Conservation (phyloP, 2,888 invertebrate genomes). For the Drosophila cognata region DNA sequence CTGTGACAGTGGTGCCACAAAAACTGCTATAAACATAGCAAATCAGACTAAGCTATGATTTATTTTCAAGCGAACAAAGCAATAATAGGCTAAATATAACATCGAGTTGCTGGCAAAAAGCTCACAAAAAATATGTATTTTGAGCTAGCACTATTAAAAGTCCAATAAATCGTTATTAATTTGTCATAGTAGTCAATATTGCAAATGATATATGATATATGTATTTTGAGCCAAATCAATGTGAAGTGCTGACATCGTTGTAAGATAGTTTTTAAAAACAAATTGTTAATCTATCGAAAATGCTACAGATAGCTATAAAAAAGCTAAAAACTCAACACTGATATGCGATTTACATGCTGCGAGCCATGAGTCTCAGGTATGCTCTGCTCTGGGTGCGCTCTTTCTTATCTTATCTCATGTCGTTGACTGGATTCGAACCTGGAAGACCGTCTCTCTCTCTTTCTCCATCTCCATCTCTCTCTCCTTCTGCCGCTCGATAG, state of each 20-base stretch:
- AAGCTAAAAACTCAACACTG: background rate
- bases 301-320: background rate
- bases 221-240: background rate
- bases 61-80: background rate
- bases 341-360: slow-evolving; percentile 28
- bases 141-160: background rate
- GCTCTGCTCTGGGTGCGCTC: slow-evolving; percentile 29
- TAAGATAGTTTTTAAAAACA: background rate
- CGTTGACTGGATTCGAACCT: slow-evolving; percentile 23
- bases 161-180: background rate
- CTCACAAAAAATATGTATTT: background rate
- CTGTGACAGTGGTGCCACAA: slow-evolving; percentile 25
- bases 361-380: slow-evolving; percentile 16
- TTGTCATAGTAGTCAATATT: background rate
- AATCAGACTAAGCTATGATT: background rate
- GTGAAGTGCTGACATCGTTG: background rate
- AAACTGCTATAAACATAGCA: background rate
- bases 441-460: slow-evolving; percentile 4
- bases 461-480: background rate
- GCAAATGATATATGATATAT: background rate
- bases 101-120: background rate
- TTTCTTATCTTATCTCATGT: slow-evolving; percentile 68
- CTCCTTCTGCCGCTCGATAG: slow-evolving; percentile 42
- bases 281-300: background rate
- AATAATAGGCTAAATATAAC: background rate